A percentile compares a stretch with the other conserved stretches of the same genome.
Evolutionary conservation across 2,113 vertebrate species (phyloP).

Genomic region (Lepus americanus): DNA sequence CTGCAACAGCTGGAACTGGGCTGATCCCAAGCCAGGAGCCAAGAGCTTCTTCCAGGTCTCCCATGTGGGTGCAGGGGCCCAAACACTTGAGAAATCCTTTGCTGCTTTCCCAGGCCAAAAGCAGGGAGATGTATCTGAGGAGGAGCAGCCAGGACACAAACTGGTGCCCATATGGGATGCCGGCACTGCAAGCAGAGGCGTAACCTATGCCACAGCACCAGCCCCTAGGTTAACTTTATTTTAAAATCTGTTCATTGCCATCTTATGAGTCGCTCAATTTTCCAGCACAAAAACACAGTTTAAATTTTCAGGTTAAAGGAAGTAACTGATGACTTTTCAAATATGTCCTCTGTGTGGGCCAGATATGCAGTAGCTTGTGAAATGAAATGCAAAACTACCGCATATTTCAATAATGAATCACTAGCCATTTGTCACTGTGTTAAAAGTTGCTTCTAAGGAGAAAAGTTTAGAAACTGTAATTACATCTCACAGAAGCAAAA

Average conservation of each 20-base stretch:
- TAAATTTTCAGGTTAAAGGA: constrained; percentile 58
- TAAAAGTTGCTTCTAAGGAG: constrained; percentile 70
- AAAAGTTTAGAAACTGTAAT: constrained; percentile 68
- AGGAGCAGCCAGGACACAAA: too few species aligned
- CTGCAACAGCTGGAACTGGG: too few species aligned
- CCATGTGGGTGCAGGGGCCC: too few species aligned
- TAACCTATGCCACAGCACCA: too few species aligned
- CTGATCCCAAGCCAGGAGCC: too few species aligned
- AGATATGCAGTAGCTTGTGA: constrained; percentile 57
- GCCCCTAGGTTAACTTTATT: not conserved
- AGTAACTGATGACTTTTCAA: constrained; percentile 45
- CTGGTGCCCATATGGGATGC: too few species aligned
- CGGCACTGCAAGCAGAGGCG: too few species aligned
- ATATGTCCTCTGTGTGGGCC: not conserved
- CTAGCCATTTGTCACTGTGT: constrained; percentile 34
- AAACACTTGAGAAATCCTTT: too few species aligned
- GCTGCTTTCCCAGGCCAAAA: too few species aligned
- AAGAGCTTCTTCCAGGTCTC: too few species aligned
- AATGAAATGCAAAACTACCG: constrained; percentile 17
- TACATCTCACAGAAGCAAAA: constrained; percentile 61
- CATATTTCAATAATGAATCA: constrained; percentile 70
- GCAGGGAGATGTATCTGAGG: too few species aligned
- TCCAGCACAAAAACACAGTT: not conserved
- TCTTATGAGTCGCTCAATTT: not conserved
- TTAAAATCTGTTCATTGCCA: not conserved